Percentiles rank a stretch among this genome's conserved stretches.
Conservation (phyloP, 2,113 vertebrate genomes). For the Scomber scombrus region DNA sequence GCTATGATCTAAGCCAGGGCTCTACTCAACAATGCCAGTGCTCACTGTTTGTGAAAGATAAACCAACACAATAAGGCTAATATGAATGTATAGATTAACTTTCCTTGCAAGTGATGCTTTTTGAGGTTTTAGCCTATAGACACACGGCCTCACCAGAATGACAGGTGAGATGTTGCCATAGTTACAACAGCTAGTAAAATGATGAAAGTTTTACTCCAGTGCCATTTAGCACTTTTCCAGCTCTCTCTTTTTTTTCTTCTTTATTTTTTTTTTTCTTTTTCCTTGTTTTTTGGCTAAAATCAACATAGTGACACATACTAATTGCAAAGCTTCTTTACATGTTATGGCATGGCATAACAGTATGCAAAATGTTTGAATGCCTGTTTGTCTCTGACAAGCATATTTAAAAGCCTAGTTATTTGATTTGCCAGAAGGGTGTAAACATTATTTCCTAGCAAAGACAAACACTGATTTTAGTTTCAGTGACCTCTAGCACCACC, state of each 20-base stretch:
- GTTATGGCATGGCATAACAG: not conserved
- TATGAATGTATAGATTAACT: not conserved
- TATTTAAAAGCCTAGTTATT: not conserved
- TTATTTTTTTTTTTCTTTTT: not conserved
- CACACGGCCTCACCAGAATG: slow-evolving; percentile 5
- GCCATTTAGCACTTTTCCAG: slow-evolving; percentile 6
- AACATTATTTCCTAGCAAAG: not conserved
- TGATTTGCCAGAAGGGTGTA: not conserved
- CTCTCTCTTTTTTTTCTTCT: not conserved
- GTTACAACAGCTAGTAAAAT: not conserved
- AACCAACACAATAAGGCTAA: slow-evolving; percentile 4
- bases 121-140: slow-evolving; percentile 6
- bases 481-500: not conserved
- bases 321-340: not conserved
- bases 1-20: slow-evolving; percentile 24
- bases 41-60: slow-evolving; percentile 8
- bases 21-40: slow-evolving; percentile 3
- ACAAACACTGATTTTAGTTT: not conserved
- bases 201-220: slow-evolving; percentile 4
- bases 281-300: not conserved
- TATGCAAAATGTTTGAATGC: too few relatives aligned
- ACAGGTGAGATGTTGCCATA: slow-evolving; percentile 14
- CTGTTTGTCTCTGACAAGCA: not conserved
- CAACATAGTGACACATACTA: not conserved
- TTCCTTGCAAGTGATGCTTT: slow-evolving; percentile 15